Evolutionary conservation across 2,113 vertebrate species (phyloP), one percentile per base, ranked within the genome.

Genomic region (Dolichotis patagonum): DNA sequence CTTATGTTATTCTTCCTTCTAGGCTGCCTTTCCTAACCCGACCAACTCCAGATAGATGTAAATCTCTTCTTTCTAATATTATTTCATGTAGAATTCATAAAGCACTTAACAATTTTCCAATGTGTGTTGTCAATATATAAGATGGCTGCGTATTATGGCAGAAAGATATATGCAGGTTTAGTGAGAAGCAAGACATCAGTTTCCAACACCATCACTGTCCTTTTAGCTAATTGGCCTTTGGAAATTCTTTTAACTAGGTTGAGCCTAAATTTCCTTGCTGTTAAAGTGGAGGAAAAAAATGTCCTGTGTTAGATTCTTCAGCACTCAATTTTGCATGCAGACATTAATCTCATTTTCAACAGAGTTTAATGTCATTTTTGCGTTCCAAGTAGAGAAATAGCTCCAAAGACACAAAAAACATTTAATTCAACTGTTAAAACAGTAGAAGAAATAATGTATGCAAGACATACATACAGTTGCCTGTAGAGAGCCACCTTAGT

Each of bases 251-350:
- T 88, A 93, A 82, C 13, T 32, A 95, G 91, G 62, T 81, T 38
- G 46, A 77, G 22, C 11, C 63, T 96, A 92, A 95, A 73, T 78
- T 81, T 93, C 13, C 84, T 90, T 97, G 96, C 96, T 95, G 88
- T 69, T 90, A 95, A 95, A 95, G 88, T 94, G 95, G 69, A 95
- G 69, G 69, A 94, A 73, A 91, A 54, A 95, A 83, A 78, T 71
- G 20, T 63, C 54, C 28, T 17, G 3, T 69, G 41, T 63, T 81
- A 78, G 46, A 77, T 82, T 93, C 63, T 75, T 93, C 22, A 54
- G 67, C 1, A 24, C 58, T 90, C 41, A 80, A 10, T 63, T 94
- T 91, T 88, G 86, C 80, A 85, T 90, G 60, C 4, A 77, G 62
- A 77, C 2, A 84, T 71, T 65, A 73, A 86, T 95, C 56, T 3